Base-by-base conservation (phyloP, 2,888 invertebrate genomes). In the Drosophila prostipennis region DNA sequence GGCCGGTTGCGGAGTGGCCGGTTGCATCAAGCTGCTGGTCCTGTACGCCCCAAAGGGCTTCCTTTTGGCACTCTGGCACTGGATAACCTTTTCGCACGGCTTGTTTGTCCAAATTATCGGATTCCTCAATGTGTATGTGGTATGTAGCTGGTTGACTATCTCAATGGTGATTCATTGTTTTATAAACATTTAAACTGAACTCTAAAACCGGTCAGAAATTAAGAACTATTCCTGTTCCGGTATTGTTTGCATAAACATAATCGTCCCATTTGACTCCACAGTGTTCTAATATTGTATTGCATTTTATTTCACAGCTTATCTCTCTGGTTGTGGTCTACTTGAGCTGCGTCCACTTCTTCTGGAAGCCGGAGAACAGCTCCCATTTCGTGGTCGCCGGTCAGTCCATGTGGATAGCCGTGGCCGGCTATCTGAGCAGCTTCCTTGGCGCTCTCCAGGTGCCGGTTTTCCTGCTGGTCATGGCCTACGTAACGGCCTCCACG, bases 391-490 rank as follows among this genome's bases (percentile, higher is more conserved):
- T 95, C 53, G 94, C 94, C 10, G 95, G 97, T 0, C 94, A 95
- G 76, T 91, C 94, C 1, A 91, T 96, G 23, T 98, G 98, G 98
- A 92, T 96, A 13, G 93, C 96, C 5, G 91, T 96, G 36, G 94
- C 96, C 19, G 94, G 96, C 76, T 96, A 95, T 89, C 82, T 96
- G 11, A 95, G 97, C 48, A 95, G 96, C 78, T 93, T 95, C 39
- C 94, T 96, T 2, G 96, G 96, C 1, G 93, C 95, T 1, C 94
- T 96, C 42, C 95, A 96, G 91, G 94, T 96, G n/a, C 94, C 96
- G 49, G 94, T 95, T 16, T 96, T 97, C 90, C 92, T 95, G 16
- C 76, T 94, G 0, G 92, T 96, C 0, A 95, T 96, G 92, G 89
- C 93, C 4, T 92, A 96, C 58, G 89, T 90, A 0, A 77, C 87